These are phyloP conservation scores for Psilopsiagon aymara DNA, from an alignment of 2,113 vertebrate species.

Conservation along the genomic window DNA sequence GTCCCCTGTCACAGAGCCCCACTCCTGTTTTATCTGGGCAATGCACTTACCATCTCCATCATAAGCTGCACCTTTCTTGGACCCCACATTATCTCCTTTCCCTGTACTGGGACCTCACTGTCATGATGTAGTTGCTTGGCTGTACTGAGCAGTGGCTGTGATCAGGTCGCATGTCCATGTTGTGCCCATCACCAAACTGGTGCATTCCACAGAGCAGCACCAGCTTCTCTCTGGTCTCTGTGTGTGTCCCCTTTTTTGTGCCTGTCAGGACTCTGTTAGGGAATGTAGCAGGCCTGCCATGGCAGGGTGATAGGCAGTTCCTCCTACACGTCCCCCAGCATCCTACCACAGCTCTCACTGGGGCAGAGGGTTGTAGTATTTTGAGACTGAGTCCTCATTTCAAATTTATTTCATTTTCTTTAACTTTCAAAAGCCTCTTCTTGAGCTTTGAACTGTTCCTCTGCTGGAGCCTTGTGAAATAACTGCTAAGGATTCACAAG, in stretches of 20 bases:
- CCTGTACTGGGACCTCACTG: neutral
- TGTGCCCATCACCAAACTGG: fast-evolving
- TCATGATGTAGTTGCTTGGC: neutral
- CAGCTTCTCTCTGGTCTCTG: neutral
- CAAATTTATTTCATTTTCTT: neutral
- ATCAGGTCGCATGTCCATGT: neutral
- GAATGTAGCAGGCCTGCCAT: neutral
- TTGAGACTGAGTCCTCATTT: neutral
- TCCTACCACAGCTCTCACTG: neutral
- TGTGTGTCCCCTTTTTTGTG: neutral
- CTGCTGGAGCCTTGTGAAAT: neutral
- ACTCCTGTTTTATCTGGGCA: neutral
- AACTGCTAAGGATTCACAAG: neutral
- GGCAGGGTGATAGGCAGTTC: neutral
- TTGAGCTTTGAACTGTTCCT: neutral
- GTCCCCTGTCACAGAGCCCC: neutral
- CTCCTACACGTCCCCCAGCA: neutral
- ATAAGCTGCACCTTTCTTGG: neutral
- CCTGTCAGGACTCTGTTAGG: neutral
- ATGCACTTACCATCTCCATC: neutral
- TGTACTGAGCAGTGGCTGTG: neutral
- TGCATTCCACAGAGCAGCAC: neutral
- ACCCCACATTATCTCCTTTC: neutral
- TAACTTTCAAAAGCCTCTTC: neutral
- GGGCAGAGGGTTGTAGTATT: neutral